These are phyloP conservation scores for Sericinus montela DNA, from an alignment of 2,888 invertebrate genomes.

Conservation along the genomic window DNA sequence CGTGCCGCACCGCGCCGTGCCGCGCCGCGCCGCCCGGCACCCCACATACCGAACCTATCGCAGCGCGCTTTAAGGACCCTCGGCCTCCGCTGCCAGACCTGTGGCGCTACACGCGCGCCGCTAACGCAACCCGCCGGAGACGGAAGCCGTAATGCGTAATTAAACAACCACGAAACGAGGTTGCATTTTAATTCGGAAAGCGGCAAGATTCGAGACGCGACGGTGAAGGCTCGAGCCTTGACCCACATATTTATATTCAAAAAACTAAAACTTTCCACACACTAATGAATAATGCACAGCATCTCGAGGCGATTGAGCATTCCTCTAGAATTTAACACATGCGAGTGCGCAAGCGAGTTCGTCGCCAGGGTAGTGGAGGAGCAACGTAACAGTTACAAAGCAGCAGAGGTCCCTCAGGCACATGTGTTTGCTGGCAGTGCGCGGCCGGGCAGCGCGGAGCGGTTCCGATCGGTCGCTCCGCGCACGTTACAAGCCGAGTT, in stretches of 20 bases:
- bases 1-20: not conserved
- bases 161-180: constrained; percentile 44
- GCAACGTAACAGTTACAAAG: not conserved
- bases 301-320: constrained; percentile 23
- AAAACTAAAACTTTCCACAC: constrained; percentile 52
- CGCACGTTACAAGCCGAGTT: not conserved
- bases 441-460: not conserved
- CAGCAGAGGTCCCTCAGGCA: not conserved
- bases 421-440: too few relatives aligned
- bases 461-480: not conserved
- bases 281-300: constrained; percentile 47
- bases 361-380: not conserved
- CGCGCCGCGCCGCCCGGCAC: not conserved
- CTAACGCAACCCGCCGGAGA: constrained; percentile 19
- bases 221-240: constrained; percentile 35
- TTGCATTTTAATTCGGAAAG: constrained; percentile 43
- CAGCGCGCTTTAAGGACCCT: constrained; percentile 18
- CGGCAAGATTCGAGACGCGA: constrained; percentile 20
- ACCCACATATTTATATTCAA: constrained; percentile 55
- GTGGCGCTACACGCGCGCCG: not conserved
- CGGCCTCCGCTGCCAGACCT: not conserved
- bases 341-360: not conserved
- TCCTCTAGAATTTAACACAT: constrained; percentile 28
- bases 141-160: constrained; percentile 40
- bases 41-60: too few relatives aligned